Percentiles rank a stretch among this genome's conserved stretches.
phyloP scores from a whole-genome alignment of 2,888 invertebrate species.

The Orthosia gothica region DNA sequence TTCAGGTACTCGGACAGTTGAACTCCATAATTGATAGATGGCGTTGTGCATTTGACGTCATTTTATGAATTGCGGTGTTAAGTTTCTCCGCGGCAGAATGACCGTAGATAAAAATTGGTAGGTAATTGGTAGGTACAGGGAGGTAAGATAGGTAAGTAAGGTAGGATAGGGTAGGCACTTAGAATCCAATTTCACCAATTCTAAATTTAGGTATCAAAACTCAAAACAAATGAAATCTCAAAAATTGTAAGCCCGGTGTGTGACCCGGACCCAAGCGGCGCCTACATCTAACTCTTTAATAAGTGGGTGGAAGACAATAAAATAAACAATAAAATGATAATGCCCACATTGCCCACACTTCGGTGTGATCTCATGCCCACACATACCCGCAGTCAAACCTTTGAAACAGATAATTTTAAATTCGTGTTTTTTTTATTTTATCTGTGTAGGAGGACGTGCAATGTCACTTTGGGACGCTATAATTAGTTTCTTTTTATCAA shows the following conservation, averaged over 20 bases:
- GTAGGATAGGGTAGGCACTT: no score
- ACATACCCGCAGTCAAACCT: conserved; percentile 31
- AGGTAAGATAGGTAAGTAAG: no score
- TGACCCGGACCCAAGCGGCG: conserved; percentile 47
- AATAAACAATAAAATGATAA: conserved; percentile 51
- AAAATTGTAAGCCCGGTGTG: conserved; percentile 27
- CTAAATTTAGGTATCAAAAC: background rate
- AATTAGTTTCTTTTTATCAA: conserved; percentile 27
- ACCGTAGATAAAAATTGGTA: no score
- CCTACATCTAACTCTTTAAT: conserved; percentile 42
- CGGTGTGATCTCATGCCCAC: conserved; percentile 45
- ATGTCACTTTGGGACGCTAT: conserved; percentile 17
- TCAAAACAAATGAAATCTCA: conserved; percentile 6
- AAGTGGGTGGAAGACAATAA: conserved; percentile 48
- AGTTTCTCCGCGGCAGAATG: no score
- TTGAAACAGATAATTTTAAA: conserved; percentile 13
- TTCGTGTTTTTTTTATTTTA: background rate
- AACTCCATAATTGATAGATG: no score
- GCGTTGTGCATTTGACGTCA: no score
- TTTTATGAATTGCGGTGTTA: no score
- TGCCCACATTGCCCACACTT: conserved; percentile 55
- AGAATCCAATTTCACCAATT: no score
- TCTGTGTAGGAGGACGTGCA: conserved; percentile 39
- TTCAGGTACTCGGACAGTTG: no score
- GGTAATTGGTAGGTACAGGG: no score